A percentile compares a stretch with the other conserved stretches of the same genome.
Evolutionary conservation across 2,797 vertebrate genomes (phyloP).

Genomic region (Gymnoscopelus microlampas): DNA sequence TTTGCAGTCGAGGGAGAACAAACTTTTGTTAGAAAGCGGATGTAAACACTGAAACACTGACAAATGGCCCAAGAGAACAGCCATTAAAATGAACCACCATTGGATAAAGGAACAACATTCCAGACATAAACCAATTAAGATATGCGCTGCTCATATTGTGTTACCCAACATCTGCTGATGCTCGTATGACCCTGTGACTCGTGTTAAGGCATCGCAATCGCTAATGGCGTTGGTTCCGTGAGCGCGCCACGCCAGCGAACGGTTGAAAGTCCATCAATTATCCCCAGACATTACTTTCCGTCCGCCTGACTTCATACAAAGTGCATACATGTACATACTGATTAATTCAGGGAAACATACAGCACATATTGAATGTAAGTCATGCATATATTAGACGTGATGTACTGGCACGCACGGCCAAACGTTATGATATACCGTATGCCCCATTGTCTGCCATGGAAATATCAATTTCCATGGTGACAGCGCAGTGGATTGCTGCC

Average conservation of each 20-base stretch:
- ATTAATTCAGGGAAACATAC: conserved; percentile 39
- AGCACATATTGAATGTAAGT: conserved; percentile 31
- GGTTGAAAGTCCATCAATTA: conserved; percentile 54
- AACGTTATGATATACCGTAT: conserved; percentile 15
- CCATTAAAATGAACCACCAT: conserved; percentile 46
- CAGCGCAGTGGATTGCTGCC: conserved; percentile 1
- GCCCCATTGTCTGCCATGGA: conserved; percentile 33
- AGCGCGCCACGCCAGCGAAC: conserved; percentile 37
- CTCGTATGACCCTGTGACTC: conserved; percentile 35
- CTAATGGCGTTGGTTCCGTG: conserved; percentile 22
- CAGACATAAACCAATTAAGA: conserved; percentile 53
- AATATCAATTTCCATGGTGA: conserved; percentile 29
- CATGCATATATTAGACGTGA: conserved; percentile 28
- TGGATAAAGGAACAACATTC: conserved; percentile 30
- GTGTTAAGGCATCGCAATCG: conserved; percentile 49
- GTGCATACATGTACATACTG: conserved; percentile 4
- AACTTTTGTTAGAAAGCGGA: too few relatives aligned
- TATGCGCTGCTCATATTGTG: conserved; percentile 9
- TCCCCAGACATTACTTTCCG: conserved; percentile 12
- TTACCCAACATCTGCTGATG: conserved; percentile 42
- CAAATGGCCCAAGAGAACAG: conserved; percentile 42
- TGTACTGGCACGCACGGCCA: conserved; percentile 15
- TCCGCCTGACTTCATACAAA: conserved; percentile 30
- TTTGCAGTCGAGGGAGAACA: too few relatives aligned
- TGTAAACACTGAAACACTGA: background rate